phyloP scores from a whole-genome alignment of 2,797 vertebrate genomes.

The Bradypus variegatus region DNA sequence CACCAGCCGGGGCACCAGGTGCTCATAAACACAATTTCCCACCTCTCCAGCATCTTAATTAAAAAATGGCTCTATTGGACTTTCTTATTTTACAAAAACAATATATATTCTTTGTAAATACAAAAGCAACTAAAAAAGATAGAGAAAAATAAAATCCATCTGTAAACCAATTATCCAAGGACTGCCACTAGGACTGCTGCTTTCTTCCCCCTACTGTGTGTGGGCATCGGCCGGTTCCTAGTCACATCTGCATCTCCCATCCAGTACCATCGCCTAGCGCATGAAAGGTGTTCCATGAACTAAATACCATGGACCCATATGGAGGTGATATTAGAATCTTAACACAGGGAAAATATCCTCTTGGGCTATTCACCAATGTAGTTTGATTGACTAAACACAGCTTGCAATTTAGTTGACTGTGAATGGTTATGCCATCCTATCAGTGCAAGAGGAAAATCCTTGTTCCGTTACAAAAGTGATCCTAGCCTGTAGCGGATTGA shows the following conservation, averaged over 20 bases:
- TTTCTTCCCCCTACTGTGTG: accelerated
- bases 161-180: accelerated
- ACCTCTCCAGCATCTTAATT: background rate
- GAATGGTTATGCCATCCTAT: accelerated
- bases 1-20: background rate
- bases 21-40: background rate
- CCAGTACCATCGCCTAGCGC: background rate
- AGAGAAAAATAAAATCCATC: background rate
- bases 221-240: background rate
- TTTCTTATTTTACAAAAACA: background rate
- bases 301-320: background rate
- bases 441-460: background rate
- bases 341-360: background rate
- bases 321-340: background rate
- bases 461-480: background rate
- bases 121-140: background rate
- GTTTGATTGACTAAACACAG: background rate
- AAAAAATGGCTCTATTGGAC: background rate
- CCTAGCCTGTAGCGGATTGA: too few relatives aligned
- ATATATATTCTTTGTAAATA: background rate
- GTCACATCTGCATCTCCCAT: accelerated
- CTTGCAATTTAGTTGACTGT: background rate
- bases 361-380: background rate
- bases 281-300: accelerated
- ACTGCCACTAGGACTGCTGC: background rate